Conservation (phyloP, 2,113 vertebrate genomes). For the Rhipidura dahli region DNA sequence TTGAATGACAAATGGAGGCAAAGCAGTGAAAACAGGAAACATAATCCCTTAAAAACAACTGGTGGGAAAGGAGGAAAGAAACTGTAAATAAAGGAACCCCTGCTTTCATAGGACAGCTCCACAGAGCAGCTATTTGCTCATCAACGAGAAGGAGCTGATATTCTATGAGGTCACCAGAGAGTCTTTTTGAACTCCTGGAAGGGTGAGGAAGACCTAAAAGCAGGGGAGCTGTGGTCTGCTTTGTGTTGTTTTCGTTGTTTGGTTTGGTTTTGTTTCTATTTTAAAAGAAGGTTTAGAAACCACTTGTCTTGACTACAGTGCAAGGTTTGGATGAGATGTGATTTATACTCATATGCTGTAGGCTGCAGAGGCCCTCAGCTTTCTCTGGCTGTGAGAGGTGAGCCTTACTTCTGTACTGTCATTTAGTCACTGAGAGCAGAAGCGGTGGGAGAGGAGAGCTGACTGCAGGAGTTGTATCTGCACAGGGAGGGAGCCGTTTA, state of each 20-base stretch:
- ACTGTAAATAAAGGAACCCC: background rate
- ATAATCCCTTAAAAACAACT: slow-evolving; percentile 27
- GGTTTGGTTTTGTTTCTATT: background rate
- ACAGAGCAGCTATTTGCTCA: background rate
- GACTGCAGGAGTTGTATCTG: background rate
- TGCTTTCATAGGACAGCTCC: background rate
- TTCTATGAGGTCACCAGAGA: background rate
- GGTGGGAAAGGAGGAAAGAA: slow-evolving; percentile 33
- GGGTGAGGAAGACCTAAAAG: background rate
- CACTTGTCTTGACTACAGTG: background rate
- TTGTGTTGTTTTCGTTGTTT: background rate
- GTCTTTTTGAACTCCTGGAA: background rate
- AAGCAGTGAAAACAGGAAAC: slow-evolving; percentile 58
- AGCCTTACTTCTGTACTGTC: background rate
- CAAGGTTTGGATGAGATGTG: background rate
- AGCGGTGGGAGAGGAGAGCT: background rate
- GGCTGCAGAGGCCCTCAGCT: background rate
- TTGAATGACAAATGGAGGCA: slow-evolving; percentile 46
- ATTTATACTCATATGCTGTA: background rate
- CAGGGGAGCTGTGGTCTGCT: background rate
- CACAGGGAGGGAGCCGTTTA: background rate
- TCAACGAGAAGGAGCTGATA: background rate
- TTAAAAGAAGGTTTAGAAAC: background rate
- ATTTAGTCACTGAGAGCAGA: background rate
- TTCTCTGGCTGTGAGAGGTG: background rate